Percentiles rank a stretch among this genome's conserved stretches.
Evolutionary conservation across 2,888 invertebrate species (phyloP).

Genomic region (Nudaria mundana): DNA sequence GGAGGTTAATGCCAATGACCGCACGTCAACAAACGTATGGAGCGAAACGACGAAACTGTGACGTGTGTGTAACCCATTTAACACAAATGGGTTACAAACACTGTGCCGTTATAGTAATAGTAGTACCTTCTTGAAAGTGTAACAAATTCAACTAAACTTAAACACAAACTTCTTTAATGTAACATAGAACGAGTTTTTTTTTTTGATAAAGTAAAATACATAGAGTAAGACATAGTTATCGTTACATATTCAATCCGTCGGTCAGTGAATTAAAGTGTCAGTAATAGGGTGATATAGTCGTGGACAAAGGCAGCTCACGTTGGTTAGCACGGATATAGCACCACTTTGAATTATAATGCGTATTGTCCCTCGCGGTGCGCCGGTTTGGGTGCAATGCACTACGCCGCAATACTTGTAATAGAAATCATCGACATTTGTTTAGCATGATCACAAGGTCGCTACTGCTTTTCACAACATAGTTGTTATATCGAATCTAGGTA

Average conservation of each 20-base stretch:
- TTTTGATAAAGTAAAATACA: not conserved
- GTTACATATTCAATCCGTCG: slow-evolving; percentile 9
- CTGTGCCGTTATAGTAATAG: not conserved
- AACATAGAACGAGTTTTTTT: not conserved
- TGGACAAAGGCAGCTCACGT: slow-evolving; percentile 60
- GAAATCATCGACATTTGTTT: slow-evolving; percentile 69
- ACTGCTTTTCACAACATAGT: not conserved
- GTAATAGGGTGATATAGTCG: slow-evolving; percentile 41
- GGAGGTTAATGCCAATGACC: slow-evolving; percentile 58
- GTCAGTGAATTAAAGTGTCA: slow-evolving; percentile 34
- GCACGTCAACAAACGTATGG: slow-evolving; percentile 31
- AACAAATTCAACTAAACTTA: no score
- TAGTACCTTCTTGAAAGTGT: no score
- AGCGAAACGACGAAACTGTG: slow-evolving; percentile 1
- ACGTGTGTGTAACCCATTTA: slow-evolving; percentile 6
- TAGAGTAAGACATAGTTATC: slow-evolving; percentile 6
- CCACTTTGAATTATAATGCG: slow-evolving; percentile 78
- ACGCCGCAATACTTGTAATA: slow-evolving; percentile 71
- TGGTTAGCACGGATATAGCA: slow-evolving; percentile 73
- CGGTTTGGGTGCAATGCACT: slow-evolving; percentile 75
- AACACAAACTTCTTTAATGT: no score
- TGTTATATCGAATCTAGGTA: slow-evolving; percentile 2
- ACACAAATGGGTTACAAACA: slow-evolving; percentile 1
- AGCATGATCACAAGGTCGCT: slow-evolving; percentile 52
- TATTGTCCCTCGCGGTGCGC: slow-evolving; percentile 68